Evolutionary conservation across 2,888 invertebrate species (phyloP).

Genomic region (Macaria notata): DNA sequence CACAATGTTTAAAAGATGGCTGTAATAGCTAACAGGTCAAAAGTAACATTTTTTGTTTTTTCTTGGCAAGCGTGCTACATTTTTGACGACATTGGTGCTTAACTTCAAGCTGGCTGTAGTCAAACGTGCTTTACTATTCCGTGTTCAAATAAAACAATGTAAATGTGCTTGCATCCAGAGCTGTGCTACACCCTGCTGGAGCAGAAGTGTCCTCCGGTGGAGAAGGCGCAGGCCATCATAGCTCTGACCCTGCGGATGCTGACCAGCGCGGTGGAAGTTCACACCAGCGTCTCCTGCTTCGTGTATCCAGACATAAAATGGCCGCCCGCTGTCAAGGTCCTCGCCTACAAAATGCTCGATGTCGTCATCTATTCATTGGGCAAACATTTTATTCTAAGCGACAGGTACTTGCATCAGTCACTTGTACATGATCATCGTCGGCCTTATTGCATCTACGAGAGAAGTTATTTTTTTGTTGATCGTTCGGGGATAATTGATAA

Average conservation of each 20-base stretch:
- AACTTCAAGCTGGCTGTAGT: too few relatives aligned
- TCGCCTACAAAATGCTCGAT: slow-evolving; percentile 53
- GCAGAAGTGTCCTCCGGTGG: slow-evolving; percentile 58
- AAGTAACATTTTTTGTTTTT: too few relatives aligned
- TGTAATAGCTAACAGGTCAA: too few relatives aligned
- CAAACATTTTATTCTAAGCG: slow-evolving; percentile 52
- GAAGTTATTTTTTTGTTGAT: too few relatives aligned
- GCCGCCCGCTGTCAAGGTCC: slow-evolving; percentile 47
- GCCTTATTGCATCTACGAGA: too few relatives aligned
- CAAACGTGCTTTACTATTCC: too few relatives aligned
- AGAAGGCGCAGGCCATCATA: slow-evolving; percentile 58
- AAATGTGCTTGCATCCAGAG: slow-evolving; percentile 39
- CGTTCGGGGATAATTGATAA: too few relatives aligned
- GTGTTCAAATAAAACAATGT: too few relatives aligned
- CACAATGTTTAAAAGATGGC: too few relatives aligned
- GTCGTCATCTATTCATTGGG: slow-evolving; percentile 49
- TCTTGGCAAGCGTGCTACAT: too few relatives aligned
- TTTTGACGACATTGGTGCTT: too few relatives aligned
- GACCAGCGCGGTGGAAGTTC: slow-evolving; percentile 42
- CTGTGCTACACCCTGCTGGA: slow-evolving; percentile 55
- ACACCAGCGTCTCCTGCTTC: slow-evolving; percentile 42
- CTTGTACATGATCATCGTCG: too few relatives aligned
- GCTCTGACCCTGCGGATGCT: slow-evolving; percentile 52
- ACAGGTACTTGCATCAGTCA: slow-evolving; percentile 46
- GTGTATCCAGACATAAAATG: slow-evolving; percentile 61